Conservation (phyloP, 2,888 invertebrate species). For the Neoascia interrupta region DNA sequence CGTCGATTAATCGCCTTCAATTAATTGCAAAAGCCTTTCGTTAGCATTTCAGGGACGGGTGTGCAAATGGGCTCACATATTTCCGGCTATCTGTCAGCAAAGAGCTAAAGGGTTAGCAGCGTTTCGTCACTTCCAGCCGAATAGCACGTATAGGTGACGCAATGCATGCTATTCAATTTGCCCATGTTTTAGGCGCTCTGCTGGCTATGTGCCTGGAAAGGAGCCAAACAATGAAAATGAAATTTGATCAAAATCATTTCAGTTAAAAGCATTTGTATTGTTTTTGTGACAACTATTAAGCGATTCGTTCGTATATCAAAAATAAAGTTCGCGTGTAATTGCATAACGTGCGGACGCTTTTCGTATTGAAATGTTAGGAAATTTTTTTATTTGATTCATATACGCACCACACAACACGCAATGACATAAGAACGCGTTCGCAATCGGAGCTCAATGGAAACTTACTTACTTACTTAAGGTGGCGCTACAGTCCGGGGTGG, state of each 20-base stretch:
- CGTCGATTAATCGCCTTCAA: slow-evolving; percentile 54
- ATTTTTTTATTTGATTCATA: slow-evolving; percentile 25
- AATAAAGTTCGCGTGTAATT: slow-evolving; percentile 4
- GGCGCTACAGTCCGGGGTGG: no score
- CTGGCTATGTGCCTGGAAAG: neutral
- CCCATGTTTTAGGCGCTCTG: neutral
- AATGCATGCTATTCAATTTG: no score
- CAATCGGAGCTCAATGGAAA: no score
- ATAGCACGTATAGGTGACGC: slow-evolving; percentile 2
- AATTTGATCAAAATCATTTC: slow-evolving; percentile 38
- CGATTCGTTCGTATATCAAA: neutral
- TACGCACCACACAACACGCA: slow-evolving; percentile 15
- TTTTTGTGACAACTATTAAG: slow-evolving; percentile 24
- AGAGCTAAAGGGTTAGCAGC: slow-evolving; percentile 51
- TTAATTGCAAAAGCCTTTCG: slow-evolving; percentile 57
- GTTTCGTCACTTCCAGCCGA: slow-evolving; percentile 34
- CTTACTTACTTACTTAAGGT: no score
- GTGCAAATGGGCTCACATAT: slow-evolving; percentile 47
- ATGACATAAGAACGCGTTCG: slow-evolving; percentile 3
- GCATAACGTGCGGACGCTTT: slow-evolving; percentile 5
- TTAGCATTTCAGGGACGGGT: slow-evolving; percentile 33
- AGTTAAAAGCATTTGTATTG: slow-evolving; percentile 21
- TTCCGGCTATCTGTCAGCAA: slow-evolving; percentile 55
- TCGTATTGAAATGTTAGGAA: neutral
- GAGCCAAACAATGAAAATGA: neutral